Percentiles rank a stretch among this genome's conserved stretches.
These are phyloP conservation scores for Stichopus horrens DNA, from an alignment of 53 echinoderm and acorn worm species.

Conservation along the genomic window DNA sequence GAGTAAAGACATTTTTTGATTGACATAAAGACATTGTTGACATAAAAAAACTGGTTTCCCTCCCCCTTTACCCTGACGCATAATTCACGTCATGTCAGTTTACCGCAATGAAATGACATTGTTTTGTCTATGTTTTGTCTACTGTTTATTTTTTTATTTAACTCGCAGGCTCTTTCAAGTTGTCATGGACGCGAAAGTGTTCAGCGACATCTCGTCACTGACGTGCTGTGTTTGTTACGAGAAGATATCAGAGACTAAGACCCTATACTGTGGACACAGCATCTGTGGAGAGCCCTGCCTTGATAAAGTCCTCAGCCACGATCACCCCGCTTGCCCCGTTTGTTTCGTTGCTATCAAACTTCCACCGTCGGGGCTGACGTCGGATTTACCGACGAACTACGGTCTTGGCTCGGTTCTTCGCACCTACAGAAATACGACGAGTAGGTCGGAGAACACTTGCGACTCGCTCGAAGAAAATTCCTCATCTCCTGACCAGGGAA, in stretches of 20 bases:
- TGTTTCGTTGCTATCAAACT: neutral
- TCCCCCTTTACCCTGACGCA: no score
- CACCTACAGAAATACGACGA: slow-evolving; percentile 2
- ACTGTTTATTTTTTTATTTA: neutral
- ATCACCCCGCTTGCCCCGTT: neutral
- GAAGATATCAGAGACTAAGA: slow-evolving; percentile 40
- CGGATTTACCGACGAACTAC: slow-evolving; percentile 30
- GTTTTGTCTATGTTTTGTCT: neutral
- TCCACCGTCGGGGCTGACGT: slow-evolving; percentile 19
- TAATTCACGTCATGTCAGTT: no score
- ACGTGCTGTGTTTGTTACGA: slow-evolving; percentile 45
- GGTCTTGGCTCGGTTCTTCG: slow-evolving; percentile 38
- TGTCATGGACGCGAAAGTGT: neutral
- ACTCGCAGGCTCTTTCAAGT: neutral
- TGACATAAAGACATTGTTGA: no score
- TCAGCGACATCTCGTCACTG: slow-evolving; percentile 19
- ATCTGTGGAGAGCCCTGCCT: slow-evolving; percentile 33
- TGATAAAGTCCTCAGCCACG: neutral
- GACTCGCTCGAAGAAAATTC: neutral
- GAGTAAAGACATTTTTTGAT: no score
- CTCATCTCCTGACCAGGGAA: neutral
- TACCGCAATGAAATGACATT: no score
- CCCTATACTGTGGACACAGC: slow-evolving; percentile 28
- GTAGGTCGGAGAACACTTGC: neutral
- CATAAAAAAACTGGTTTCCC: no score